phyloP scores from a whole-genome alignment of 2,113 vertebrate species.

The Mellivora capensis region DNA sequence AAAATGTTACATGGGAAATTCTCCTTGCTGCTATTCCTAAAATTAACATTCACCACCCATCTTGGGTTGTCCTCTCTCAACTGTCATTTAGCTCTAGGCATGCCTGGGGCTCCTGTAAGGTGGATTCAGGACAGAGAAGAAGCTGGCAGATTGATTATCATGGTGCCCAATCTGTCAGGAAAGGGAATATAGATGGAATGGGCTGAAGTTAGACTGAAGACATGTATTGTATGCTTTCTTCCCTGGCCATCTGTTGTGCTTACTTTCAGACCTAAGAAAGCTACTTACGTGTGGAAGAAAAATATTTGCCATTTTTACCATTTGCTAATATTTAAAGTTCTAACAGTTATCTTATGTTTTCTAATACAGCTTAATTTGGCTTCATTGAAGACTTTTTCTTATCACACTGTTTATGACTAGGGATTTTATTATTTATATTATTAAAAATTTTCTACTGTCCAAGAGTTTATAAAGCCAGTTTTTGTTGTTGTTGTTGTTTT shows the following conservation, averaged over 20 bases:
- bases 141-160: not conserved
- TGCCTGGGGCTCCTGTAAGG: not conserved
- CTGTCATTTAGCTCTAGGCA: not conserved
- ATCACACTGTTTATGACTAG: not conserved
- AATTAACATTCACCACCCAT: not conserved
- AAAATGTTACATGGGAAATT: not conserved
- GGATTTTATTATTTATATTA: not conserved
- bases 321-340: not conserved
- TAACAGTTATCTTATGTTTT: not conserved
- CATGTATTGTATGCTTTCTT: rapidly evolving
- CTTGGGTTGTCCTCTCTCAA: not conserved
- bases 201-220: not conserved
- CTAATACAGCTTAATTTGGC: not conserved
- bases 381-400: not conserved
- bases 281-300: not conserved
- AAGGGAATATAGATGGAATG: not conserved
- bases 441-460: not conserved
- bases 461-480: not conserved
- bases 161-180: not conserved
- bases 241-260: not conserved
- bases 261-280: not conserved
- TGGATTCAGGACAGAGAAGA: not conserved
- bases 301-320: not conserved
- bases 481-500: not conserved
- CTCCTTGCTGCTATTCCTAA: not conserved